Evolutionary conservation across 2,113 vertebrate genomes (phyloP).

Genomic region (Neotoma lepida): DNA sequence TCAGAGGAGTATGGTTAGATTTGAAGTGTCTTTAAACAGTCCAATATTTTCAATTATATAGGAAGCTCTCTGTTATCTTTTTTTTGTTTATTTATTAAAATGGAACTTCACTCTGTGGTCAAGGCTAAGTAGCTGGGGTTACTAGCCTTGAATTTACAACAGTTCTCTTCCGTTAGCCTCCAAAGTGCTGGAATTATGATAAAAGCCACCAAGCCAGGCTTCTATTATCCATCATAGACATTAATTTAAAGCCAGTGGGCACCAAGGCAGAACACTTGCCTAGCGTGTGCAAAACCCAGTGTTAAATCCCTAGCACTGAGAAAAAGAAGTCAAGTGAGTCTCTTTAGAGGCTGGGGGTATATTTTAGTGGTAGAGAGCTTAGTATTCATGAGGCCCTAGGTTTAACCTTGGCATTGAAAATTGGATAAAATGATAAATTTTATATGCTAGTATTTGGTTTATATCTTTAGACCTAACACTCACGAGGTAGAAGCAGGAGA

Average conservation of each 20-base stretch:
- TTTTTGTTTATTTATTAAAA: background rate
- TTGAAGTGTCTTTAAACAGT: conserved; percentile 44
- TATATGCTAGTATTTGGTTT: background rate
- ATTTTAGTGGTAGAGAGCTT: background rate
- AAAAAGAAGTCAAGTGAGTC: background rate
- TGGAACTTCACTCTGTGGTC: background rate
- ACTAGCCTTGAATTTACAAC: background rate
- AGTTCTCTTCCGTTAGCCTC: background rate
- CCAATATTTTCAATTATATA: background rate
- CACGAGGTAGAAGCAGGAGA: background rate
- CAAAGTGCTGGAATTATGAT: background rate
- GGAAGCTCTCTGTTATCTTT: background rate
- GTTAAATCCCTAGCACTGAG: background rate
- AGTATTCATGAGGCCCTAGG: background rate
- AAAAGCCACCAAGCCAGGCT: background rate
- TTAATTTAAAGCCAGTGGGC: background rate
- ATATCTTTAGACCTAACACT: background rate
- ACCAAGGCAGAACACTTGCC: background rate
- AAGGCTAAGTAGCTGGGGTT: background rate
- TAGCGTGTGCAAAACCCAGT: background rate
- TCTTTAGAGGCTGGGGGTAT: background rate
- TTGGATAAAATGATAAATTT: background rate
- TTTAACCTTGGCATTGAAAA: background rate
- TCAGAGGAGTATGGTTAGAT: background rate
- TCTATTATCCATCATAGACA: background rate